Percentiles rank a stretch among this genome's conserved stretches.
Conservation (phyloP, 2,888 invertebrate species). For the Minunthozetes semirufus region DNA sequence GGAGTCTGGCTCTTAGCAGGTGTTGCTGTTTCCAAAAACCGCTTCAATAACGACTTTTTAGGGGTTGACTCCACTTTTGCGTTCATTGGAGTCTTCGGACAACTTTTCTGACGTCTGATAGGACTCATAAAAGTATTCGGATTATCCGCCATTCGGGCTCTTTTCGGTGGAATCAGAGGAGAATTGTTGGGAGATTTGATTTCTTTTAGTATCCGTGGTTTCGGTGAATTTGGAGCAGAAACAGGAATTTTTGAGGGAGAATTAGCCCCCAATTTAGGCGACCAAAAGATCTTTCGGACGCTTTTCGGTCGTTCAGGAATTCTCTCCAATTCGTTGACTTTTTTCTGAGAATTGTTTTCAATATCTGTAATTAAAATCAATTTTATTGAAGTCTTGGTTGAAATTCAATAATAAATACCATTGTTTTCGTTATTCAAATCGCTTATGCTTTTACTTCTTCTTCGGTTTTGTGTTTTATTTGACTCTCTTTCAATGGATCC, state of each 20-base stretch:
- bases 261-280: not conserved
- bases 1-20: conserved; percentile 31
- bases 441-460: not conserved
- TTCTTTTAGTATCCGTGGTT: not conserved
- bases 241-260: conserved; percentile 11
- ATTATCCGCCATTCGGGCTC: not conserved
- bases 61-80: conserved; percentile 24
- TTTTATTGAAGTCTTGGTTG: too few species aligned
- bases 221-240: not conserved
- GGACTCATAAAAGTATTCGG: not conserved
- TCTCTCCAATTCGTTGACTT: not conserved
- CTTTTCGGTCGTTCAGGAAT: not conserved
- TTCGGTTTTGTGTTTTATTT: not conserved
- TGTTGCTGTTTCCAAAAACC: conserved; percentile 38
- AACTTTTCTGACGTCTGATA: too few species aligned
- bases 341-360: too few species aligned
- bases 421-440: not conserved
- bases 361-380: too few species aligned
- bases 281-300: not conserved
- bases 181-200: conserved; percentile 13
- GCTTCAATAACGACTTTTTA: conserved; percentile 37
- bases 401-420: too few species aligned
- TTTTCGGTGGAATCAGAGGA: not conserved
- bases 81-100: conserved; percentile 32
- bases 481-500: too few species aligned